A percentile compares a stretch with the other conserved stretches of the same genome.
Conservation (phyloP, 2,113 vertebrate species). For the Rhynchomys soricoides region DNA sequence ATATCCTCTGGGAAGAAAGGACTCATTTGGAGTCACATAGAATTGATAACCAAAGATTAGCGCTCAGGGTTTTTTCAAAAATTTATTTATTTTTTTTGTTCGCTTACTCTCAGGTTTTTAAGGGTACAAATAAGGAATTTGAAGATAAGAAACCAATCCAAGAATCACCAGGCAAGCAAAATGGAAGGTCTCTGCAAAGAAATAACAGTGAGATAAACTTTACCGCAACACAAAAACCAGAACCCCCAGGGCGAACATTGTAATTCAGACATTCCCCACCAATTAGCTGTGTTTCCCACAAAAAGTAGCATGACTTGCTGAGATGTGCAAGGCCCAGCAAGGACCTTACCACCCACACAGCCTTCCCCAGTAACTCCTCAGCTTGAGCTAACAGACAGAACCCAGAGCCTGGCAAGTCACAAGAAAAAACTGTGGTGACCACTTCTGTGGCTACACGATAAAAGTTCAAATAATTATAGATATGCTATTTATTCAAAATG, state of each 20-base stretch:
- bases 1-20: background rate
- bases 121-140: background rate
- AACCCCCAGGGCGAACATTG: background rate
- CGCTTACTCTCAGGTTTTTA: background rate
- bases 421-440: background rate
- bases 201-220: background rate
- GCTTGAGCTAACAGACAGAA: background rate
- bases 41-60: background rate
- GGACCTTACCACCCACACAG: background rate
- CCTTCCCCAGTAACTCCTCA: background rate
- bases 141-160: background rate
- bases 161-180: background rate
- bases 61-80: too few species aligned
- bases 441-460: background rate
- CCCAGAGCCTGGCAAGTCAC: background rate
- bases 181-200: background rate
- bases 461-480: background rate
- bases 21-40: background rate
- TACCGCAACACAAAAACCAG: background rate
- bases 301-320: background rate
- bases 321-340: background rate
- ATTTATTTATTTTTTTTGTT: too few species aligned
- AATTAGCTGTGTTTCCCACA: background rate
- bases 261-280: background rate
- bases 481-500: background rate